phyloP scores from a whole-genome alignment of 2,888 invertebrate genomes.

The Noctua janthe region DNA sequence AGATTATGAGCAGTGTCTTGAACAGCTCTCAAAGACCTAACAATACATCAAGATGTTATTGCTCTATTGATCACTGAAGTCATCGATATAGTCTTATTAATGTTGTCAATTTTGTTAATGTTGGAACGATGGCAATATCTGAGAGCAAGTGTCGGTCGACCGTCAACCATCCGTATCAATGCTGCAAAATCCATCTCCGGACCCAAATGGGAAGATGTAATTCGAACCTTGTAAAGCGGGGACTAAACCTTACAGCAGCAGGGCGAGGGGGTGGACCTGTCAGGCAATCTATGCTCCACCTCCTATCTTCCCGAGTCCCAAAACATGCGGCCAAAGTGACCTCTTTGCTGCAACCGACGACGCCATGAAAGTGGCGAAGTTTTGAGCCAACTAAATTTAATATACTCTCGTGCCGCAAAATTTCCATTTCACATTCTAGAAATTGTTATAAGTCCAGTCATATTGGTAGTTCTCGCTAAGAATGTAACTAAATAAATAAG shows the following conservation, averaged over 20 bases:
- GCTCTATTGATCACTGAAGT: neutral
- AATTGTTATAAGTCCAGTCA: neutral
- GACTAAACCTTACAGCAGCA: neutral
- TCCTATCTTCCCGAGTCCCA: neutral
- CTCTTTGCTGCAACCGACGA: neutral
- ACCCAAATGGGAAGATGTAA: neutral
- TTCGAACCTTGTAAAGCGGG: neutral
- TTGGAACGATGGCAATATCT: neutral
- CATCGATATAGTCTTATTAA: neutral
- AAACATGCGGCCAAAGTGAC: neutral
- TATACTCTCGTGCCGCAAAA: neutral
- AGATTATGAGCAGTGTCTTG: neutral
- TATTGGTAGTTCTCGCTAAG: neutral
- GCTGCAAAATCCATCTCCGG: neutral
- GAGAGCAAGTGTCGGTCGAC: neutral
- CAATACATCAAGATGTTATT: neutral
- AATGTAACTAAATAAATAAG: slow-evolving; percentile 17
- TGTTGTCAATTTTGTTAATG: neutral
- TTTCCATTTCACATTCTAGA: neutral
- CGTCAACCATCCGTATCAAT: neutral
- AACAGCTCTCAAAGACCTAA: neutral
- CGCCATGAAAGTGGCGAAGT: neutral
- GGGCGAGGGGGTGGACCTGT: neutral
- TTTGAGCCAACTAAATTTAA: neutral
- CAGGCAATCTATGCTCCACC: neutral